A percentile compares a stretch with the other conserved stretches of the same genome.
Evolutionary conservation across 2,113 vertebrate genomes (phyloP).

Genomic region (Centropus unirufus): DNA sequence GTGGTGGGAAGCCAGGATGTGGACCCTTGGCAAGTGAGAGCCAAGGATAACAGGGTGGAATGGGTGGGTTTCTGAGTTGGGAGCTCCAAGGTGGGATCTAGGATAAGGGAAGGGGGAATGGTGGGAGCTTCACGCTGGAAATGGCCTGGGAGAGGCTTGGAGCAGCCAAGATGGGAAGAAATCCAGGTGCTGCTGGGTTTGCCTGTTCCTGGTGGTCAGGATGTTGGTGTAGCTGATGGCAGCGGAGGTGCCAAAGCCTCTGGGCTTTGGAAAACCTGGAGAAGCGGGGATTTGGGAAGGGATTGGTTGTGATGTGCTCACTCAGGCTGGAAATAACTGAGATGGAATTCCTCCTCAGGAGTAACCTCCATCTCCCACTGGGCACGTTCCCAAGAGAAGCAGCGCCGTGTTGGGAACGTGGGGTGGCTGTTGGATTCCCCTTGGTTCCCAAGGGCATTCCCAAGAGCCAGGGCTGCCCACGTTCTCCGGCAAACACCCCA

Average conservation of each 20-base stretch:
- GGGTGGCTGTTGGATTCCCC: accelerated
- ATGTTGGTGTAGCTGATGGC: neutral
- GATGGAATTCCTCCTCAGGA: neutral
- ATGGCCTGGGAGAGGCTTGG: neutral
- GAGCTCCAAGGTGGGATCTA: neutral
- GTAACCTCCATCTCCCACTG: neutral
- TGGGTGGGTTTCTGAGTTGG: too few species aligned
- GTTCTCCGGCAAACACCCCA: too few species aligned
- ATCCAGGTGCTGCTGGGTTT: neutral
- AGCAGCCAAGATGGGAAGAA: neutral
- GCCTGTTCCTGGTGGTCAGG: neutral
- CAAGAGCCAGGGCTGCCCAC: too few species aligned
- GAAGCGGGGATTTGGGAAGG: neutral
- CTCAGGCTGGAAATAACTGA: neutral
- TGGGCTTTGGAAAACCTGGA: neutral
- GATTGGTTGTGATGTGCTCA: neutral
- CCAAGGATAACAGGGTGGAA: neutral
- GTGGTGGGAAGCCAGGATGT: neutral
- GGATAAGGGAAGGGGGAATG: neutral
- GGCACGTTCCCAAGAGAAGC: neutral
- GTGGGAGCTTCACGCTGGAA: neutral
- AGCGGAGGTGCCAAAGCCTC: neutral
- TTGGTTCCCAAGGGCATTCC: accelerated
- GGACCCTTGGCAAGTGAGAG: neutral
- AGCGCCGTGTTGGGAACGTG: accelerated